Base-by-base conservation (phyloP, 2,888 invertebrate genomes). In the Sepioteuthis lessoniana region DNA sequence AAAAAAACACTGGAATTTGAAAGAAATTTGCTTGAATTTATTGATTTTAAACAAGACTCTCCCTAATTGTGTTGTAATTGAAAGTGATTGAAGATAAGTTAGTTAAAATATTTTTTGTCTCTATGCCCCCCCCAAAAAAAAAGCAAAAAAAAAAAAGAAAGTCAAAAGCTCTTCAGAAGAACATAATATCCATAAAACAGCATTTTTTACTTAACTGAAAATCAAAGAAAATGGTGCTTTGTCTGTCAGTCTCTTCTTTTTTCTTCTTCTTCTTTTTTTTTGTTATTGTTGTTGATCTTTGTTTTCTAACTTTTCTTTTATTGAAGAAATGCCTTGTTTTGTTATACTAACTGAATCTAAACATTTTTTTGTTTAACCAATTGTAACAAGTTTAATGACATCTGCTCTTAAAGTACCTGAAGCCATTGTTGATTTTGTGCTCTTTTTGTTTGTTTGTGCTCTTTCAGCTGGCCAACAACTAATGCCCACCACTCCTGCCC, bases 391-490 rank as follows among this genome's bases (percentile, higher is more conserved):
- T 76, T 76, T n/a, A n/a, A 76, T 76, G 16, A 76, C 76, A 4
- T 35, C 16, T 35, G n/a, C 16, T n/a, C 35, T 35, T 35, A 25
- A 60, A 76, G 35, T 76, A 76, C 35, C 76, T 76, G 76, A 76
- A 76, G 76, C 76, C 76, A 76, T 76, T 76, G 10, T n/a, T 76
- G 76, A 76, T 35, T 76, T 76, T 76, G 76, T 76, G 76, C 76
- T 76, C 13, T 55, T 76, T 76, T 35, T 76, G 35, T 76, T 76
- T 76, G 76, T 76, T 76, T 76, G 76, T 76, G 76, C 76, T 76
- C 76, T 76, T 76, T 76, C 76, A 76, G 76, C 76, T 76, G 76
- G 76, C 76, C 76, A 76, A 76, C 76, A 76, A 76, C 76, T 76
- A 76, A 76, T n/a, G 76, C 76, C 76, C 76, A 76, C 76, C 76